Evolutionary conservation across 2,113 vertebrate genomes (phyloP).

Genomic region (Callionymus lyra): DNA sequence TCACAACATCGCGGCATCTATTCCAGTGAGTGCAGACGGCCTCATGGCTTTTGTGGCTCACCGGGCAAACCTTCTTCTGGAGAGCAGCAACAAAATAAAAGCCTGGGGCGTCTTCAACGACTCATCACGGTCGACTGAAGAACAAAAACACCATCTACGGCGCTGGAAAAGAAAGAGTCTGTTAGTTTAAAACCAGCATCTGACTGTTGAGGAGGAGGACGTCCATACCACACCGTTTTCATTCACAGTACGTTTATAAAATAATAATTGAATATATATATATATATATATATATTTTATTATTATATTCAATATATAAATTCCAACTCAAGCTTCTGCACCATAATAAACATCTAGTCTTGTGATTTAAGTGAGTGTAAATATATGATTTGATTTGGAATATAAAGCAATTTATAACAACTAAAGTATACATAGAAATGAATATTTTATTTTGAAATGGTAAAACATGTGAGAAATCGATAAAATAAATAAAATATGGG

Average conservation of each 20-base stretch:
- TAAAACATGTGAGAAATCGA: no score
- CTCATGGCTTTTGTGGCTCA: constrained; percentile 11
- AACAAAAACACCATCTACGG: constrained; percentile 10
- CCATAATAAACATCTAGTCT: no score
- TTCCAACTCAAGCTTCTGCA: no score
- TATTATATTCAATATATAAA: neutral
- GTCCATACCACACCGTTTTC: neutral
- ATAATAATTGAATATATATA: neutral
- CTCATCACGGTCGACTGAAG: constrained; percentile 22
- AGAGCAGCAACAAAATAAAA: neutral
- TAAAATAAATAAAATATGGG: no score
- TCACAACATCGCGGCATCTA: no score
- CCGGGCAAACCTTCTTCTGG: neutral
- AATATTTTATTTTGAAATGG: no score
- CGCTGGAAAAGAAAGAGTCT: constrained; percentile 17
- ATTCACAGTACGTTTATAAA: neutral
- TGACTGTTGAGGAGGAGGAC: neutral
- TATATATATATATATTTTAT: neutral
- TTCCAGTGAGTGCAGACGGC: neutral
- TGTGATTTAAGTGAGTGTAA: no score
- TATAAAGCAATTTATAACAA: no score
- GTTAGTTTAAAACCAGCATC: constrained; percentile 5
- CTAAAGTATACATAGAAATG: no score
- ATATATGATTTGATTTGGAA: no score
- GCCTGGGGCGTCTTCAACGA: constrained; percentile 27